phyloP scores from a whole-genome alignment of 1,140 invertebrate species.

The Zaprionus davidi region DNA sequence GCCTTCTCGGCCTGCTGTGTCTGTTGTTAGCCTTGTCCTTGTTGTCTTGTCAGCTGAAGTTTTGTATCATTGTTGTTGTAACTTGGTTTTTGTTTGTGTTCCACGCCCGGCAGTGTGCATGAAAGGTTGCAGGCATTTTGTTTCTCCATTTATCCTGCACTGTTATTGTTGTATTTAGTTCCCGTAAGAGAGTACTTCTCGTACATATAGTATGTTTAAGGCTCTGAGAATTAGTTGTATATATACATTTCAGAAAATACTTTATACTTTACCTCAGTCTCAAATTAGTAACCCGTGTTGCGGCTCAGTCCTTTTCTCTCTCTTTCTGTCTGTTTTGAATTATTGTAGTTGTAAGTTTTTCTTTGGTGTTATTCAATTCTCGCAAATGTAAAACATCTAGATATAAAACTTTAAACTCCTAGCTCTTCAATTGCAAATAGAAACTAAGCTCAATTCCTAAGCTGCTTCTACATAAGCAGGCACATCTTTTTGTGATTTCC shows the following conservation, averaged over 20 bases:
- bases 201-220: conserved; percentile 27
- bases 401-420: neutral
- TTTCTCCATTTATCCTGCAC: conserved; percentile 11
- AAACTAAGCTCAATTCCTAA: neutral
- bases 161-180: conserved; percentile 23
- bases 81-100: conserved; percentile 62
- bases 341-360: neutral
- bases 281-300: conserved; percentile 23
- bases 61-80: conserved; percentile 51
- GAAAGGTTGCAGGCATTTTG: conserved; percentile 64
- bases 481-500: neutral
- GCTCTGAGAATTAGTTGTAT: conserved; percentile 62
- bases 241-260: conserved; percentile 51
- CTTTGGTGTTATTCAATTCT: neutral
- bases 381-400: neutral
- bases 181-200: conserved; percentile 10
- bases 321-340: neutral
- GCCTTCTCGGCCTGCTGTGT: neutral
- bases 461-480: neutral
- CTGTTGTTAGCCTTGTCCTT: conserved; percentile 72
- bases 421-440: neutral
- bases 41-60: conserved; percentile 76
- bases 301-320: neutral
- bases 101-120: conserved; percentile 48
- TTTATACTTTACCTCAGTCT: conserved; percentile 10